phyloP scores from a whole-genome alignment of 2,113 vertebrate genomes.

The Menidia beryllina region DNA sequence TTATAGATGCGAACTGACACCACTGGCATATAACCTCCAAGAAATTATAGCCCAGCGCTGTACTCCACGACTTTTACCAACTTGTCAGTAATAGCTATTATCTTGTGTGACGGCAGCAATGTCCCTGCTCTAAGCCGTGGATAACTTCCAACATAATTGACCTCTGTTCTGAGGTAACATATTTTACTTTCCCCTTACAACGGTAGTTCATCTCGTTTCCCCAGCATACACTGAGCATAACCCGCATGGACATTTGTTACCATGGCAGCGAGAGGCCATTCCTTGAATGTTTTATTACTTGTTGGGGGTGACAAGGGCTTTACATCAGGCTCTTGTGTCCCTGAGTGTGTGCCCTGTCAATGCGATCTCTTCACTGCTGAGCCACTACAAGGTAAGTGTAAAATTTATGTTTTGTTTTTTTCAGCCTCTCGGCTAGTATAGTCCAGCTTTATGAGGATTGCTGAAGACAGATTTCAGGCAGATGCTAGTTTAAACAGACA shows the following conservation, averaged over 20 bases:
- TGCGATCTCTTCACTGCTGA: constrained; percentile 37
- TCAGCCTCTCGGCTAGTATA: not conserved
- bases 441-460: constrained; percentile 14
- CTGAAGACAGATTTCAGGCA: constrained; percentile 21
- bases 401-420: constrained; percentile 48
- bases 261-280: constrained; percentile 55
- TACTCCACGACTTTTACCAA: constrained; percentile 56
- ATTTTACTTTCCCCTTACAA: constrained; percentile 51
- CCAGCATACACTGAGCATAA: constrained; percentile 14
- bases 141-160: constrained; percentile 71
- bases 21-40: constrained; percentile 47
- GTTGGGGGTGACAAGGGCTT: constrained; percentile 48
- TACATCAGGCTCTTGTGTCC: constrained; percentile 63
- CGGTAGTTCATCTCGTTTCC: constrained; percentile 39
- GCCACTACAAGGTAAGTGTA: constrained; percentile 11
- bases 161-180: constrained; percentile 61
- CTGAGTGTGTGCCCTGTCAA: constrained; percentile 52
- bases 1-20: constrained; percentile 63
- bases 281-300: constrained; percentile 61
- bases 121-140: constrained; percentile 53
- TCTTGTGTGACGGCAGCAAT: constrained; percentile 48
- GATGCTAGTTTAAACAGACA: not conserved
- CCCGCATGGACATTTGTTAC: constrained; percentile 62
- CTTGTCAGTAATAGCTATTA: constrained; percentile 65
- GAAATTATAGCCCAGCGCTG: constrained; percentile 56